Evolutionary conservation across 37 sponge, comb jelly and placozoan species (phyloP), one percentile per base, ranked within the genome.

Genomic region (Corticium candelabrum): DNA sequence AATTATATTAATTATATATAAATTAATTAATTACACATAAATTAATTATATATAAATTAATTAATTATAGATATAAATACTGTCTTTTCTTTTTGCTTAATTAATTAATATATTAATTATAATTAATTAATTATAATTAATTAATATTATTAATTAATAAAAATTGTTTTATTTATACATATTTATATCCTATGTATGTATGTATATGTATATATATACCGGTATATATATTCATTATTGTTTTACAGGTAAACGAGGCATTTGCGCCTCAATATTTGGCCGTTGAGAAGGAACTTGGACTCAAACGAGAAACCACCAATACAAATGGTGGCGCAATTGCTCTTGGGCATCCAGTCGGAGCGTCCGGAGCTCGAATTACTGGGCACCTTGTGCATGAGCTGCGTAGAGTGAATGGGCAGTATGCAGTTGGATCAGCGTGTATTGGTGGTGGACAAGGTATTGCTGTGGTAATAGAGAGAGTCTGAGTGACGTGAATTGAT

Each of bases 401-500:
- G 84, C 77, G 77, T n/a, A 57, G 96, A 72, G 85, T 39, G 4
- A 67, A 77, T 1, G 74, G 38, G 3, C 82, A 76, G 69, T 87
- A 84, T 40, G 86, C 95, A 31, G 89, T 97, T 67, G 99, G 99
- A 0, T 85, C 87, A n/a, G 99, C 99, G 5, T 97, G 99, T 75
- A 97, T 97, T 41, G 99, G 99, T 3, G 99, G 99, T 2, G 99
- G 99, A 0, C 99, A 97, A 67, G 99, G 99, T 3, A 97, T 94
- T 34, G 99, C 99, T 31, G 68, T 97, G 30, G 68, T 97, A 40
- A 74, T 97, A 67, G 94, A 97, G 84, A 89, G 84, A 29, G 34
- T 56, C 40, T 83, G 77, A 41, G 29, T n/a, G n/a, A n/a, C n/a
- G n/a, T n/a, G n/a, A n/a, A 50, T 27, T 27, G 62, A 27, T 27